Evolutionary conservation across 2,888 invertebrate species (phyloP), one percentile per base, ranked within the genome.

Genomic region (Ptilodon capucinus): DNA sequence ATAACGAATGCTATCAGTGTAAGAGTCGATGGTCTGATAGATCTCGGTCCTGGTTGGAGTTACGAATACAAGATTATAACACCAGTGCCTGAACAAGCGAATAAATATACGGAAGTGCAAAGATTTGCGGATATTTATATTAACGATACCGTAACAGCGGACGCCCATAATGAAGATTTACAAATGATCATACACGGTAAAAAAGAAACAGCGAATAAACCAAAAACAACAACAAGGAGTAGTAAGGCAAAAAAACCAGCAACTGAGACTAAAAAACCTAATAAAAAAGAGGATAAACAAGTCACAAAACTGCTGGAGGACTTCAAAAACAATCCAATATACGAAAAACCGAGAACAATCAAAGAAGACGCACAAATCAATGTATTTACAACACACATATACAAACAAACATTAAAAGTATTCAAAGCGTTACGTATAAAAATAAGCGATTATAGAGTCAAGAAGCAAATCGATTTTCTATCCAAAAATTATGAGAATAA

Each of bases 1-100:
- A 3, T 40, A 2, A 4, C 19, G 2, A 13, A 48, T 40, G 51
- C 55, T 11, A 51, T 73, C 0, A 63, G 48, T n/a, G 30, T 80
- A 0, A 48, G 68, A 46, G 57, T 81, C 13, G 68, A 79, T 34
- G 79, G 77, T 0, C 13, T 48, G 0, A 68, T 80, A 36, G 71
- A 78, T 30, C 36, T 80, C 0, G 78, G 76, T 0, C 64, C 74
- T 1, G 68, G 71, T 25, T 78, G 73, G 74, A 69, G 58, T n/a
- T 74, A 74, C 42, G 53, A 72, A 21, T 68, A 76, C 25, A 54
- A 46, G 3, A 40, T 68, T 1, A 30, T 54, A n/a, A 28, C 43
- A 28, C 14, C 32, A 7, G 6, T 14, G 4, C 6, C 0, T 16
- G 11, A 17, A 4, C 17, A 8, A n/a, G n/a, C n/a, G n/a, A n/a